phyloP scores from a whole-genome alignment of 2,888 invertebrate species.

The Lagria hirta region DNA sequence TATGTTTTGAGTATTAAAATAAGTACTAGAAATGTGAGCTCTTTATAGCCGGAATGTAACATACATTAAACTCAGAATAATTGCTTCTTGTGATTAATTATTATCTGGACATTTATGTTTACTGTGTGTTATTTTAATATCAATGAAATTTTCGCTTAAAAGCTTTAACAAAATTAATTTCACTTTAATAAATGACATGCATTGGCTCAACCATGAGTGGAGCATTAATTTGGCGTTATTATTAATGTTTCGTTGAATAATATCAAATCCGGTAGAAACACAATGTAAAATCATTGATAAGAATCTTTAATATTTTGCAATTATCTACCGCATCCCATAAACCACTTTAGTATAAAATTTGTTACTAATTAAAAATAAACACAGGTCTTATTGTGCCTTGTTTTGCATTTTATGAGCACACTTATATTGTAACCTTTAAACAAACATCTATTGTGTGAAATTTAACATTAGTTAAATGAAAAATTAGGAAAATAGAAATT shows the following conservation, averaged over 20 bases:
- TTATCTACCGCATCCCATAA: conserved; percentile 8
- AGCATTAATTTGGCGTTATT: conserved; percentile 20
- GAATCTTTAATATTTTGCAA: conserved; percentile 17
- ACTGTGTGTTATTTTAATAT: conserved; percentile 28
- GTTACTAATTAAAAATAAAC: too few relatives aligned
- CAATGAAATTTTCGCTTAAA: conserved; percentile 26
- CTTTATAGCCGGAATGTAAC: too few relatives aligned
- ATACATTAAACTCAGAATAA: conserved; percentile 21
- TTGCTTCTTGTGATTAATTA: conserved; percentile 28
- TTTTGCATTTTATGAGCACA: too few relatives aligned
- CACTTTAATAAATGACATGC: conserved; percentile 24
- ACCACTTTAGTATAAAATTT: conserved; percentile 11
- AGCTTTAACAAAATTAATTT: conserved; percentile 26
- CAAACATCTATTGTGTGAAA: too few relatives aligned
- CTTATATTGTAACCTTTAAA: too few relatives aligned
- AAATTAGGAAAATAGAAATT: too few relatives aligned
- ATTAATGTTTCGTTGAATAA: conserved; percentile 16
- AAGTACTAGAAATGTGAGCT: too few relatives aligned
- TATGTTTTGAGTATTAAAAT: too few relatives aligned
- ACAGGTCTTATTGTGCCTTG: too few relatives aligned
- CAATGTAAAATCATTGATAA: conserved; percentile 17
- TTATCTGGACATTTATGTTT: conserved; percentile 28
- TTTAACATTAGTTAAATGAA: too few relatives aligned
- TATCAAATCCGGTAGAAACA: conserved; percentile 11
- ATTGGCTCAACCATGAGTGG: conserved; percentile 18